phyloP scores from a whole-genome alignment of 1,140 invertebrate genomes.

The Proctacanthus coquilletti region DNA sequence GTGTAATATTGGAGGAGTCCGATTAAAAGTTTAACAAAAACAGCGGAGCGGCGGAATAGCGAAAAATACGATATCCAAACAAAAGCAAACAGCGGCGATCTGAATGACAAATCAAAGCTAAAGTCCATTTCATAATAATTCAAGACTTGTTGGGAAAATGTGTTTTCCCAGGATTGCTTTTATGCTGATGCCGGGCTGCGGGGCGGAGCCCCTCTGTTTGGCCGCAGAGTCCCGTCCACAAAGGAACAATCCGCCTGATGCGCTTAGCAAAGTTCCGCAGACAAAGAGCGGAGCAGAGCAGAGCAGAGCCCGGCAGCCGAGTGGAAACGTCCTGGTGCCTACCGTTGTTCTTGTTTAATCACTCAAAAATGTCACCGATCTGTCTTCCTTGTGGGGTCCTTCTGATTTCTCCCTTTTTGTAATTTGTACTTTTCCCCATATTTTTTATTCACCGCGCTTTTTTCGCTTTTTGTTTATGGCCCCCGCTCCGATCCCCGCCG shows the following conservation, averaged over 20 bases:
- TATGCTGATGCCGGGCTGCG: neutral
- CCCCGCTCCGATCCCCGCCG: no score
- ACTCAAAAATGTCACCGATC: slow-evolving; percentile 1
- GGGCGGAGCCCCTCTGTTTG: neutral
- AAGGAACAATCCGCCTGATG: neutral
- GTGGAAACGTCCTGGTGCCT: neutral
- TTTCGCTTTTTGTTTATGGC: no score
- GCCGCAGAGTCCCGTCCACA: neutral
- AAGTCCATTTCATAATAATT: slow-evolving; percentile 1
- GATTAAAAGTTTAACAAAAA: no score
- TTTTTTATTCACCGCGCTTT: no score
- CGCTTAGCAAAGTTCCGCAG: neutral
- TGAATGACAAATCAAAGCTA: slow-evolving; percentile 1
- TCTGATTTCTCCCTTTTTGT: neutral
- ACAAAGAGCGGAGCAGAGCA: neutral
- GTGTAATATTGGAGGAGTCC: no score
- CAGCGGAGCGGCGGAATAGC: no score
- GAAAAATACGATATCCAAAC: no score
- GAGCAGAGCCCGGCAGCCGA: neutral
- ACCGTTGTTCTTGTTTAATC: slow-evolving; percentile 1
- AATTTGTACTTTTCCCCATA: no score
- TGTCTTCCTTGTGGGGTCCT: neutral
- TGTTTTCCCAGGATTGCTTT: no score
- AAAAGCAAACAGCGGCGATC: no score
- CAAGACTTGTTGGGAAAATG: neutral